These are phyloP conservation scores for Prenolepis imparis DNA, from an alignment of 2,888 invertebrate species.

Conservation along the genomic window DNA sequence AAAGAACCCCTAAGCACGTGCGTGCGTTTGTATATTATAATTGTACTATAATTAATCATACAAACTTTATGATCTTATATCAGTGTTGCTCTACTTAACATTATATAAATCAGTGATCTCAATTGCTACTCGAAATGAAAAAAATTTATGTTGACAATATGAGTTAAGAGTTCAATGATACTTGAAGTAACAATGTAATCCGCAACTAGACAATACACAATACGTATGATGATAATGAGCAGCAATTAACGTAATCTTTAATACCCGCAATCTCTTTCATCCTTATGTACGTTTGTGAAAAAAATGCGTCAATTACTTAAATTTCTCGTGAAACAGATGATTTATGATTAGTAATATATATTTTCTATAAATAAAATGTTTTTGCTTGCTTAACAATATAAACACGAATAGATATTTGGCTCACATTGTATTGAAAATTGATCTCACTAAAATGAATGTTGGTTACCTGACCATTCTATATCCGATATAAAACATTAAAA, in stretches of 20 bases:
- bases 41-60: background rate
- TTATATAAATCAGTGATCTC: background rate
- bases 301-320: too few relatives aligned
- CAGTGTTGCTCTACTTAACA: background rate
- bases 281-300: background rate
- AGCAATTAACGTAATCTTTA: slow-evolving; percentile 2
- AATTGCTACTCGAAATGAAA: background rate
- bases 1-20: too few relatives aligned
- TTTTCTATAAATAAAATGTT: too few relatives aligned
- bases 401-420: too few relatives aligned
- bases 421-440: too few relatives aligned
- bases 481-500: too few relatives aligned
- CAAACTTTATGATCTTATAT: background rate
- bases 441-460: too few relatives aligned
- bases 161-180: background rate
- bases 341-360: too few relatives aligned
- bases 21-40: background rate
- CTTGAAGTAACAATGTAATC: background rate
- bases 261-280: background rate
- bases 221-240: background rate
- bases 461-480: too few relatives aligned
- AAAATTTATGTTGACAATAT: background rate
- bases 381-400: too few relatives aligned
- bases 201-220: slow-evolving; percentile 7
- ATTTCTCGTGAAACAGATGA: too few relatives aligned